phyloP scores from a whole-genome alignment of 1,140 invertebrate species.

The Thaumatotibia leucotreta region DNA sequence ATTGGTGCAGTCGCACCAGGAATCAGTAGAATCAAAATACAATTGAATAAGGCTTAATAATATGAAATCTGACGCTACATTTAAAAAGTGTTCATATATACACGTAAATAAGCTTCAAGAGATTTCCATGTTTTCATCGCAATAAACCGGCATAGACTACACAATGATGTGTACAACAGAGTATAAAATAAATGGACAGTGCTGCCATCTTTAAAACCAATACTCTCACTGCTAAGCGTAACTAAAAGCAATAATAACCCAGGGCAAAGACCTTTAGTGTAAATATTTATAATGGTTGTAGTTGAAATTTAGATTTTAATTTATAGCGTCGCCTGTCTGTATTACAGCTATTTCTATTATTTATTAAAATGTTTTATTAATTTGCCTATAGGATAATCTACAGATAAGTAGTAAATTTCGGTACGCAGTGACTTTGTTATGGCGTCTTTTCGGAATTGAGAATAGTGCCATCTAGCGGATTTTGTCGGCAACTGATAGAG shows the following conservation, averaged over 20 bases:
- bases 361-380: neutral
- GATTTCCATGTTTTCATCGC: too few relatives aligned
- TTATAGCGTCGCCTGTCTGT: conserved; percentile 3
- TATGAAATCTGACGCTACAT: too few relatives aligned
- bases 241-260: conserved; percentile 6
- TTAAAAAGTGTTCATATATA: too few relatives aligned
- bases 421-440: conserved; percentile 13
- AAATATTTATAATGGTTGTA: conserved; percentile 13
- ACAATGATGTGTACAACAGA: too few relatives aligned
- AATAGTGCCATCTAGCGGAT: conserved; percentile 35
- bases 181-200: too few relatives aligned
- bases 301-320: conserved; percentile 10
- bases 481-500: neutral
- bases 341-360: neutral
- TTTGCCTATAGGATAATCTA: conserved; percentile 1
- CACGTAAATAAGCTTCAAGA: too few relatives aligned
- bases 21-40: too few relatives aligned
- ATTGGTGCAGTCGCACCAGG: too few relatives aligned
- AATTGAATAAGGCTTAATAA: too few relatives aligned
- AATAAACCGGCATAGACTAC: too few relatives aligned
- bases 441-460: conserved; percentile 16
- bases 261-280: conserved; percentile 8
- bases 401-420: neutral
- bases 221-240: neutral
- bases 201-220: too few relatives aligned